Conservation (phyloP, 2,797 vertebrate species). For the Chiloscyllium punctatum region DNA sequence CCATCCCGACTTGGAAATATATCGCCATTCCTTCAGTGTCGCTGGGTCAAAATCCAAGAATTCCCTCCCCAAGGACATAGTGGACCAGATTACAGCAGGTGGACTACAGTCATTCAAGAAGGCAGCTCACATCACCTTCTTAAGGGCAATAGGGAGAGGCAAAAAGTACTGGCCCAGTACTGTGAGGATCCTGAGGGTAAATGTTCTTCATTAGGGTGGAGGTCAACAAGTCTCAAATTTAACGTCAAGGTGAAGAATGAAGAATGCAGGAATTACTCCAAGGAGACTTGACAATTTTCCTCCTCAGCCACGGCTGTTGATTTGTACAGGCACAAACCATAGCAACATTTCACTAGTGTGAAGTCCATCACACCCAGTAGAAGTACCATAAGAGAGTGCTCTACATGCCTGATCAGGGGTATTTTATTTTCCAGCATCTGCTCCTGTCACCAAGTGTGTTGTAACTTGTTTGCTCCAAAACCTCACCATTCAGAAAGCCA, state of each 20-base stretch:
- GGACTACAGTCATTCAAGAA: no score
- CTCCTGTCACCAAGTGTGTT: not conserved
- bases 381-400: not conserved
- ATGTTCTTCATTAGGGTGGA: not conserved
- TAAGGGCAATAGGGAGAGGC: no score
- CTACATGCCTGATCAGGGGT: not conserved
- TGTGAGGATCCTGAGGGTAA: no score
- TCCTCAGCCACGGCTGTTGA: not conserved
- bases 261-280: not conserved
- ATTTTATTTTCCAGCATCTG: not conserved
- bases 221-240: not conserved
- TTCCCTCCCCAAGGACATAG: no score
- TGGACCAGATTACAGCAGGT: no score
- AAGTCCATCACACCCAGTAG: not conserved
- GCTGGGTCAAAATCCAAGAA: no score
- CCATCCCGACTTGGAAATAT: no score
- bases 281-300: not conserved
- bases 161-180: no score
- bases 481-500: not conserved
- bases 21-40: no score
- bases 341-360: not conserved
- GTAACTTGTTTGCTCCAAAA: not conserved
- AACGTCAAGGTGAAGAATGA: not conserved
- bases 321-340: not conserved
- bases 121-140: no score